Evolutionary conservation across 2,797 vertebrate species (phyloP).

Genomic region (Cossypha caffra): DNA sequence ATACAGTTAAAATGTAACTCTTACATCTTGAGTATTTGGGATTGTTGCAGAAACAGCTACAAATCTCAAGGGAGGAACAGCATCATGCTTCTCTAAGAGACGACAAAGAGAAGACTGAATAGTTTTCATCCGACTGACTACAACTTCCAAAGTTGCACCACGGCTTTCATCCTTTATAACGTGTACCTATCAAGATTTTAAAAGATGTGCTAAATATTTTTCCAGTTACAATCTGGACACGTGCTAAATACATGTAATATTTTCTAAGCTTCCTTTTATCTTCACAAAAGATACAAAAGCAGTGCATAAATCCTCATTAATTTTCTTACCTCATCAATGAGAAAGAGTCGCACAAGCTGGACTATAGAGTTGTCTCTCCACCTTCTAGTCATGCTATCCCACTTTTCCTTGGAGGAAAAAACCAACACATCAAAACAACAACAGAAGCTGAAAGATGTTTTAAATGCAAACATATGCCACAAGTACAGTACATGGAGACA

Average conservation of each 20-base stretch:
- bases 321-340: slow-evolving; percentile 89
- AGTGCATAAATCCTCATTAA: neutral
- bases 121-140: slow-evolving; percentile 98
- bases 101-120: slow-evolving; percentile 80
- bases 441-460: neutral
- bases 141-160: slow-evolving; percentile 95
- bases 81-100: slow-evolving; percentile 66
- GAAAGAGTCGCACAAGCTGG: slow-evolving; percentile 91
- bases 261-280: neutral
- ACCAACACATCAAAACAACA: neutral
- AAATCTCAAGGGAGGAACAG: slow-evolving; percentile 85
- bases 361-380: slow-evolving; percentile 94
- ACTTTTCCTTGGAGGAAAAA: slow-evolving; percentile 88
- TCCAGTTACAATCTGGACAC: neutral
- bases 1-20: slow-evolving; percentile 51
- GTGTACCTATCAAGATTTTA: slow-evolving; percentile 83
- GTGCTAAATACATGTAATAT: neutral
- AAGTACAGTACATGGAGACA: neutral
- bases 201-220: neutral
- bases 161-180: slow-evolving; percentile 92
- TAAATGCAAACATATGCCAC: neutral
- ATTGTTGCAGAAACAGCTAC: slow-evolving; percentile 96
- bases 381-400: slow-evolving; percentile 97
- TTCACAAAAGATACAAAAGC: neutral
- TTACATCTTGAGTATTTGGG: slow-evolving; percentile 93